Evolutionary conservation across 2,888 invertebrate species (phyloP).

Genomic region (Geophilus truncorum): DNA sequence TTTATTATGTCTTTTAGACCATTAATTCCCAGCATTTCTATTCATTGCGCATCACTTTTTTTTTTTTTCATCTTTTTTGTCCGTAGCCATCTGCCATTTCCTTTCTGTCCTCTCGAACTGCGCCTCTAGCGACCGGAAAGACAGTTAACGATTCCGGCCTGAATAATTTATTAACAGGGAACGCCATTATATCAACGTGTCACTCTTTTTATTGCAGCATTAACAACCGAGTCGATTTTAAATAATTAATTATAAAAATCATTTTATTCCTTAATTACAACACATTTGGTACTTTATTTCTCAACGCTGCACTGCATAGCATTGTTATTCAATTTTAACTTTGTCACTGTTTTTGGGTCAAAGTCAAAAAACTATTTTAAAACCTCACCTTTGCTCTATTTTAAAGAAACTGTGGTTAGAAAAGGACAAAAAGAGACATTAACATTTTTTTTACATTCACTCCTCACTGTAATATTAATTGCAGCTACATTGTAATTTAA

Average conservation of each 20-base stretch:
- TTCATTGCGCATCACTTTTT: not conserved
- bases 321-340: too few relatives aligned
- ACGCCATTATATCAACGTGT: not conserved
- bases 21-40: not conserved
- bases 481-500: too few relatives aligned
- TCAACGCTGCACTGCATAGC: too few relatives aligned
- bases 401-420: too few relatives aligned
- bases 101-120: not conserved
- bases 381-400: too few relatives aligned
- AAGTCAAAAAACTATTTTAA: too few relatives aligned
- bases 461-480: too few relatives aligned
- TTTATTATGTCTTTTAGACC: too few relatives aligned
- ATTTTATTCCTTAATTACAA: not conserved
- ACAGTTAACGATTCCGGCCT: not conserved
- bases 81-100: not conserved
- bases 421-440: too few relatives aligned
- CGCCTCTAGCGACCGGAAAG: slow-evolving; percentile 4
- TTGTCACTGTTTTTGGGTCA: too few relatives aligned
- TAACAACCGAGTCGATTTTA: not conserved
- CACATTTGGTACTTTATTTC: not conserved
- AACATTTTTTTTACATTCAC: too few relatives aligned
- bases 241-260: not conserved
- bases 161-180: not conserved
- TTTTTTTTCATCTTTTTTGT: not conserved
- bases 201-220: not conserved